Percentiles rank a stretch among this genome's conserved stretches.
Conservation (phyloP, 2,888 invertebrate species). For the Enchytraeus crypticus region DNA sequence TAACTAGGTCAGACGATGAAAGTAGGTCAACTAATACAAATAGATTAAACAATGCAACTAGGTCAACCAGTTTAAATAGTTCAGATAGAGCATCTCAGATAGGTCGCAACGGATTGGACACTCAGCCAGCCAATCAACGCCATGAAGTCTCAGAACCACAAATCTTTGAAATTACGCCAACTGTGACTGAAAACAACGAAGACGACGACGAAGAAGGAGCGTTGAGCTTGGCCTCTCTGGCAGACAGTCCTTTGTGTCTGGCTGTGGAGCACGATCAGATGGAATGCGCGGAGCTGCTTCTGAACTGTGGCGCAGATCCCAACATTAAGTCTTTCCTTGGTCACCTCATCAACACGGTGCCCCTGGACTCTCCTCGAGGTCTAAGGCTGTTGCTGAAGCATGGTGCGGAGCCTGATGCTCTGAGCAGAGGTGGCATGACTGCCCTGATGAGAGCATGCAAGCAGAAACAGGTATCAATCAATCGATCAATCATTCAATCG, state of each 20-base stretch:
- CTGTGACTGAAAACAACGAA: too few species aligned
- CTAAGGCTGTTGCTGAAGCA: constrained; percentile 63
- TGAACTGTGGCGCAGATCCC: constrained; percentile 77
- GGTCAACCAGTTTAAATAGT: too few species aligned
- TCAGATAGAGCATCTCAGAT: too few species aligned
- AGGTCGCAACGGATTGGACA: too few species aligned
- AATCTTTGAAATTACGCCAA: too few species aligned
- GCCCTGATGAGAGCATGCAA: constrained; percentile 83
- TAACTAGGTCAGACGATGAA: too few species aligned
- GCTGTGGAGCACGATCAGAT: constrained; percentile 79
- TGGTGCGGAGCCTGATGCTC: constrained; percentile 78
- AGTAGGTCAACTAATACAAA: too few species aligned
- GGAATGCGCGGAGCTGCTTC: constrained; percentile 56
- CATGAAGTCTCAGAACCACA: too few species aligned
- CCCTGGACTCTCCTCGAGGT: constrained; percentile 66
- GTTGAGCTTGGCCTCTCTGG: constrained; percentile 11
- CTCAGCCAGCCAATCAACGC: too few species aligned
- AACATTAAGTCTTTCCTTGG: constrained; percentile 87
- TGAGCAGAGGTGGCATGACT: constrained; percentile 76
- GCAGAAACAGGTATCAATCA: constrained; percentile 26
- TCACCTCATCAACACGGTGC: constrained; percentile 77
- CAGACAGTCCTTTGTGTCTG: constrained; percentile 61
- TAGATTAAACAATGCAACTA: too few species aligned
- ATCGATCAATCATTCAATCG: too few species aligned
- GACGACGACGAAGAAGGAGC: constrained; percentile 11